Evolutionary conservation across 2,797 vertebrate genomes (phyloP), one percentile per base, ranked within the genome.

Genomic region (Arctocebus calabarensis): DNA sequence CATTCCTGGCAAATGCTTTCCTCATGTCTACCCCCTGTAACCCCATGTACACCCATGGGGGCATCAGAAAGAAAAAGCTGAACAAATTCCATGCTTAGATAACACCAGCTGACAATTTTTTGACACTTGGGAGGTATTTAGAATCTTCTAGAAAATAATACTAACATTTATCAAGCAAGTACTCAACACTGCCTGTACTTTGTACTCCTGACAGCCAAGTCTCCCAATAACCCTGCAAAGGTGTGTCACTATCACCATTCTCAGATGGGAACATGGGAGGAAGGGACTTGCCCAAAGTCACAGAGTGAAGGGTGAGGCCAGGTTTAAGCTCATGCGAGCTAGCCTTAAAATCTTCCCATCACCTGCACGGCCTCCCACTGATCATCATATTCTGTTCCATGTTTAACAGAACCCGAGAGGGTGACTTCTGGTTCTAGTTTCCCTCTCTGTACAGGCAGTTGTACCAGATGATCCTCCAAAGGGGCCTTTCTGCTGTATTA

Each of bases 81-180:
- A 71, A 88, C 43, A 12, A 48, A 73, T 8, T 37, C 27, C 19
- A n/a, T 23, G 62, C 73, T 90, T 22, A 22, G 52, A 3, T 45
- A 64, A 86, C 3, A 75, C 3, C 22, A 8, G 25, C 8, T 17
- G 29, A 19, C 32, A 9, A 27, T 14, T n/a, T 62, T 73, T 45
- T 5, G 10, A 88, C 19, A 13, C 22, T 32, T 19, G 3, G 14
- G 17, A 29, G 66, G 45, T 77, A 90, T 83, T 11, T 89, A 40
- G 64, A 92, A 87, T 75, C 37, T 68, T 91, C 73, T 66, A 55
- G 61, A 83, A 83, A 70, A 90, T 79, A 85, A 75, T 4, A 92
- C 3, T 29, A n/a, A 14, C 2, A 4, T 78, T 88, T 84, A 32
- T 4, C n/a, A 0, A 37, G 61, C 37, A 40, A 43, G 68, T 37